phyloP scores from a whole-genome alignment of 2,888 invertebrate species.

The Invenusta paracnida region DNA sequence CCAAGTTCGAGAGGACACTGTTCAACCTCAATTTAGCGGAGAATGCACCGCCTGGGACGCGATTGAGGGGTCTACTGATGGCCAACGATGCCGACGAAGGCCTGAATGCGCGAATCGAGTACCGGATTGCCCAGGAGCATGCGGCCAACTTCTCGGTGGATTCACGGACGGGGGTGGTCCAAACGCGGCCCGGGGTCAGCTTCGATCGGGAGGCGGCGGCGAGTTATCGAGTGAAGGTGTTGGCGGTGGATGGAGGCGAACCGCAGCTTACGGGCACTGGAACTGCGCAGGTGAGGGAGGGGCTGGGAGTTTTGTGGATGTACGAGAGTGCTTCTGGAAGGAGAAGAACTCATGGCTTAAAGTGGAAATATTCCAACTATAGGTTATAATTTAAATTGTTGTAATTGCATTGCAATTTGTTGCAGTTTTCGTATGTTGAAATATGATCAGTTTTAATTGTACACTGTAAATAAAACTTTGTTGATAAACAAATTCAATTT shows the following conservation, averaged over 20 bases:
- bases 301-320: too few species aligned
- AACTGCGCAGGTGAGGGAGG: not conserved
- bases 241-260: not conserved
- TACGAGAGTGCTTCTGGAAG: too few species aligned
- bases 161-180: not conserved
- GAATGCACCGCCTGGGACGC: not conserved
- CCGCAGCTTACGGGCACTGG: conserved; percentile 8
- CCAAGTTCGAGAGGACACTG: not conserved
- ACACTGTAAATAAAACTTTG: too few species aligned
- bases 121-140: not conserved
- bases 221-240: not conserved
- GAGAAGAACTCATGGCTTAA: too few species aligned
- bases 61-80: not conserved
- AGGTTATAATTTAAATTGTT: too few species aligned
- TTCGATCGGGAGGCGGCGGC: conserved; percentile 10
- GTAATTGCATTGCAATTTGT: too few species aligned
- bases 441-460: too few species aligned
- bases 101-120: not conserved
- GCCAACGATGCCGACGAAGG: conserved; percentile 24
- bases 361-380: too few species aligned
- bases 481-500: too few species aligned
- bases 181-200: not conserved
- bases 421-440: too few species aligned
- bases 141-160: not conserved
- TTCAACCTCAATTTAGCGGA: not conserved